Percentiles rank a stretch among this genome's conserved stretches.
phyloP scores from a whole-genome alignment of 2,888 invertebrate species.

The Platerodrilus igneus region DNA sequence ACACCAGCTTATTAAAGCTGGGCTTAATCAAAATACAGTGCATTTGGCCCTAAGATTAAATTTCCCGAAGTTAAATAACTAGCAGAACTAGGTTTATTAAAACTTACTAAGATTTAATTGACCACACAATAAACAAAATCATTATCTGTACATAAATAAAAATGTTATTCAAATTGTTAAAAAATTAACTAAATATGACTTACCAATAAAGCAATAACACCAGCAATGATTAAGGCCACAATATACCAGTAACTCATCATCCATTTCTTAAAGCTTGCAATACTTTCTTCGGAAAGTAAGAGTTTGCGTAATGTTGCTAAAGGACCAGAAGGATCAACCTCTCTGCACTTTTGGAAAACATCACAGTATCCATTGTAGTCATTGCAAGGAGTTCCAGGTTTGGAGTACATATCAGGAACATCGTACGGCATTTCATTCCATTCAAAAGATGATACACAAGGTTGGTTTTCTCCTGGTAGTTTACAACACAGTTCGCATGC shows the following conservation, averaged over 20 bases:
- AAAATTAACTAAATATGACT: slow-evolving; percentile 47
- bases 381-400: slow-evolving; percentile 91
- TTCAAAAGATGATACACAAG: slow-evolving; percentile 83
- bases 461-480: slow-evolving; percentile 72
- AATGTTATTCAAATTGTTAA: slow-evolving; percentile 40
- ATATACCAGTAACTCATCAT: slow-evolving; percentile 89
- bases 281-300: slow-evolving; percentile 81
- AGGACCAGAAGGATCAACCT: slow-evolving; percentile 91
- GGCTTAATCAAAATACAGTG: too few relatives aligned
- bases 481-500: slow-evolving; percentile 93
- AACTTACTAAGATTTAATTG: too few relatives aligned
- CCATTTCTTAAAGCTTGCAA: slow-evolving; percentile 85
- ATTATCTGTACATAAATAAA: slow-evolving; percentile 1
- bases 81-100: too few relatives aligned
- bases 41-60: too few relatives aligned
- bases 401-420: slow-evolving; percentile 89
- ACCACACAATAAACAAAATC: slow-evolving; percentile 2
- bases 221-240: slow-evolving; percentile 68
- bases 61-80: too few relatives aligned
- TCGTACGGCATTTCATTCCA: slow-evolving; percentile 88
- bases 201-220: slow-evolving; percentile 76
- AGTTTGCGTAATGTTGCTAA: slow-evolving; percentile 83
- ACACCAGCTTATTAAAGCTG: too few relatives aligned
- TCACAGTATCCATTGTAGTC: slow-evolving; percentile 84
- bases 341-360: slow-evolving; percentile 74